Percentiles rank a stretch among this genome's conserved stretches.
Evolutionary conservation across 2,113 vertebrate genomes (phyloP).

Genomic region (Felis catus): F.catus_Fca126_mat1.0 CM031412.1:46635001-46635500

Average conservation of each 20-base stretch:
- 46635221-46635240: not conserved
- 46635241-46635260: not conserved
- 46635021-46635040: not conserved
- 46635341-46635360: not conserved
- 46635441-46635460: constrained; percentile 20
- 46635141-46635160: not conserved
- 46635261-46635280: not conserved
- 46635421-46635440: constrained; percentile 14
- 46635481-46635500: not conserved
- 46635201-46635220: not conserved
- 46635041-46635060: not conserved
- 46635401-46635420: not conserved
- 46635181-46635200: not conserved
- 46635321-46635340: not conserved
- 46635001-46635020: not conserved
- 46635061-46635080: not conserved
- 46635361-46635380: not conserved
- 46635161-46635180: not conserved
- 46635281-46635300: not conserved
- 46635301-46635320: not conserved
- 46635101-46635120: not conserved
- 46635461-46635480: constrained; percentile 21
- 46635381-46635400: not conserved
- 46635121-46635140: not conserved
- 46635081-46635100: not conserved